Evolutionary conservation across 64 coral and sea anemone species (phyloP), one percentile per base, ranked within the genome.

Genomic region (Montipora sp.): DNA sequence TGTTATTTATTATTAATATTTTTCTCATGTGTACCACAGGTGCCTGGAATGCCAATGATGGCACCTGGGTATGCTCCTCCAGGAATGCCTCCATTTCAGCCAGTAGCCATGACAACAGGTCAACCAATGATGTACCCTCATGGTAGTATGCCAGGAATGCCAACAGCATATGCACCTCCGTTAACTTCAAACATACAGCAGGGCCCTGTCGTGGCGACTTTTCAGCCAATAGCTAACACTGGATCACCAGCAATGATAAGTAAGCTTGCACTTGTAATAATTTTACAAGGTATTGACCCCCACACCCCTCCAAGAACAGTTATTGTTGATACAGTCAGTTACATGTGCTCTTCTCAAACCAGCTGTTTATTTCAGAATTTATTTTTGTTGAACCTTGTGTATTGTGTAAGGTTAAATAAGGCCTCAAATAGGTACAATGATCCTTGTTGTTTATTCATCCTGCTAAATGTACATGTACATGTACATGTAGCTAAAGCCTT

Each of bases 41-140:
- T 97, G 43, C 89, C 91, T 75, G 91, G 83, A 58, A 93, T 93
- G 84, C 91, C 83, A 48, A 80, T 88, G 83, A 90, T 97, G 83
- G 92, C 69, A 67, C 27, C 87, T 36, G 87, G 77, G 55, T 90
- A 92, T 51, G 79, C 53, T 75, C 87, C 87, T 70, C 80, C 49
- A 16, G 92, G 93, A 50, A 94, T 96, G 77, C 81, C 88, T 12
- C 77, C 80, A 53, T 97, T 87, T 83, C 95, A 92, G 24, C 92
- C 92, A 49, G 59, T 96, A 77, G 66, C 93, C 21, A 90, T 94
- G 93, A 59, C 79, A 77, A 82, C 91, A 51, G 91, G 85, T 45
- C 95, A 97, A 47, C 95, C 84, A 27, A 94, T 97, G 83, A 77
- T 63, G 3, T 94, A 78, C 49, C 23, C 83, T 65, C 94, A 89